Conservation (phyloP, 2,113 vertebrate genomes). For the Callipepla californica region DNA sequence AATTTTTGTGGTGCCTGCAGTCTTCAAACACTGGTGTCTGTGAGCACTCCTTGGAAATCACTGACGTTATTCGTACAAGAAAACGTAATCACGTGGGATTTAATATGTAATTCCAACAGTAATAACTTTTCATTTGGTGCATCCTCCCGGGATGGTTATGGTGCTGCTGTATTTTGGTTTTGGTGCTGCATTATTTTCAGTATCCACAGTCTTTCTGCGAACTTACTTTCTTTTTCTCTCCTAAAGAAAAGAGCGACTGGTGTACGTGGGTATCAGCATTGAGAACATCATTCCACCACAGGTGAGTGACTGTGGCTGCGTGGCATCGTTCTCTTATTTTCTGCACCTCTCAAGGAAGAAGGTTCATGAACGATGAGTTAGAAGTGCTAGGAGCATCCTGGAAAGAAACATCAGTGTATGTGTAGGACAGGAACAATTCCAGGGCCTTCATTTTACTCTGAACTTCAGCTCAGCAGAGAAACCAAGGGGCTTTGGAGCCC, state of each 20-base stretch:
- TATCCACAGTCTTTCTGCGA: not conserved
- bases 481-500: not conserved
- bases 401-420: not conserved
- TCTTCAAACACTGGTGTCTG: not conserved
- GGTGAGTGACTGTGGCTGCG: conserved; percentile 74
- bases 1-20: fast-evolving
- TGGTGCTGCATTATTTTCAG: not conserved
- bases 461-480: not conserved
- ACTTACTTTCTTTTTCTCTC: conserved; percentile 19
- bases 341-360: not conserved
- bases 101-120: not conserved
- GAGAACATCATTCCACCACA: conserved; percentile 98
- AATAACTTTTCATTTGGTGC: not conserved
- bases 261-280: conserved; percentile 98
- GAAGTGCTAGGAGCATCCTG: not conserved
- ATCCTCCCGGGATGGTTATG: not conserved
- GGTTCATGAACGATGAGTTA: not conserved
- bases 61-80: not conserved
- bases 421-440: not conserved
- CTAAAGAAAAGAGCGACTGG: conserved; percentile 93
- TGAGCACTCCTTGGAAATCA: not conserved
- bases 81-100: not conserved
- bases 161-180: not conserved
- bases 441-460: not conserved
- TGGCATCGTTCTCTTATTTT: not conserved